A percentile compares a stretch with the other conserved stretches of the same genome.
These are phyloP conservation scores for Otolemur garnettii DNA, from an alignment of 2,113 vertebrate species.

Conservation along the genomic window DNA sequence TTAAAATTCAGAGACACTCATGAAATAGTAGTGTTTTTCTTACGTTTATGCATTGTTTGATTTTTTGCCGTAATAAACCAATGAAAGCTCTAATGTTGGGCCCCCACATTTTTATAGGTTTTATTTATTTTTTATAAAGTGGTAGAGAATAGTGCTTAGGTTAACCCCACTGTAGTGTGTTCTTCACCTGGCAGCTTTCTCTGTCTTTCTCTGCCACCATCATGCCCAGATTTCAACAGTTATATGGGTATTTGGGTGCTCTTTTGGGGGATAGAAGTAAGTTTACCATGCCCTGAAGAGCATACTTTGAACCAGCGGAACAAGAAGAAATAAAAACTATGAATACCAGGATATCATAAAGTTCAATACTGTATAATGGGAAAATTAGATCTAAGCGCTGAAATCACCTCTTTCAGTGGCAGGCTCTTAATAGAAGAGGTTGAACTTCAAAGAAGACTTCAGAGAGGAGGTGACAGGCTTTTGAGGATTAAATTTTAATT, in stretches of 20 bases:
- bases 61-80: conserved; percentile 24
- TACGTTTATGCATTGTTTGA: not conserved
- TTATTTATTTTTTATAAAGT: not conserved
- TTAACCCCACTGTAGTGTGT: not conserved
- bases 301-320: not conserved
- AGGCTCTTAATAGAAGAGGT: not conserved
- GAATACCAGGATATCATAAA: not conserved
- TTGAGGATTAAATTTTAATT: conserved; percentile 55
- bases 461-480: not conserved
- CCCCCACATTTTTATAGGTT: conserved; percentile 19
- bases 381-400: conserved; percentile 23
- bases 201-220: not conserved
- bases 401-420: not conserved
- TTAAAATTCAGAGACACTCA: conserved; percentile 48
- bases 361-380: not conserved
- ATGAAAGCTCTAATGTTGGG: not conserved
- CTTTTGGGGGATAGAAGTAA: not conserved
- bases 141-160: not conserved
- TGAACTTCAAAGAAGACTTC: conserved; percentile 48
- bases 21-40: conserved; percentile 38
- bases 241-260: not conserved
- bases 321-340: not conserved
- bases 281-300: not conserved
- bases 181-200: not conserved
- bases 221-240: not conserved